phyloP scores from a whole-genome alignment of 2,113 vertebrate species.

The Dromaius novaehollandiae region DNA sequence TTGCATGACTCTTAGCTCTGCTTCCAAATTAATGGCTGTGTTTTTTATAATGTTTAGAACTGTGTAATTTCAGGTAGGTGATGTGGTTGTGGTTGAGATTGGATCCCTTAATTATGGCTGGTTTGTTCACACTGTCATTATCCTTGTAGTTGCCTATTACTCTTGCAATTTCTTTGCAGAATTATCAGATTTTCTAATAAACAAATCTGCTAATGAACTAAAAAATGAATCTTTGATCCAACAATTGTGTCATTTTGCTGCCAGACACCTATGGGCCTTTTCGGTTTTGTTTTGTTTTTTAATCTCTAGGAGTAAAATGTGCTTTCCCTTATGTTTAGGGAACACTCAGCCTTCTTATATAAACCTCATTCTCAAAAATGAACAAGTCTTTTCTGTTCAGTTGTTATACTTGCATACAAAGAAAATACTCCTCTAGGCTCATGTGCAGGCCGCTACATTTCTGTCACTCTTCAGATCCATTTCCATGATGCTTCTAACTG shows the following conservation, averaged over 20 bases:
- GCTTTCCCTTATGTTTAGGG: background rate
- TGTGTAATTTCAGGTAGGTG: background rate
- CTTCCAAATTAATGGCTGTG: background rate
- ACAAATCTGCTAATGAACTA: background rate
- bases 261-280: fast-evolving
- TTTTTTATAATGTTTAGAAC: background rate
- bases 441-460: background rate
- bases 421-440: background rate
- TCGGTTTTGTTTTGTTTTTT: background rate
- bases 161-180: background rate
- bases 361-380: background rate
- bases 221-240: background rate
- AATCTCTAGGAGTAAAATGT: background rate
- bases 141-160: background rate
- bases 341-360: background rate
- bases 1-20: background rate
- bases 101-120: background rate
- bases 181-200: background rate
- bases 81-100: background rate
- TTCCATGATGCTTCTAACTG: background rate
- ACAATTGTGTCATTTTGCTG: background rate
- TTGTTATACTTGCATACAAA: background rate
- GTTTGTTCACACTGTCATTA: background rate
- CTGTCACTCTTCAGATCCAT: background rate
- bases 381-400: background rate